A percentile compares a stretch with the other conserved stretches of the same genome.
These are phyloP conservation scores for Cylloceria caligata DNA, from an alignment of 2,888 invertebrate genomes.

Conservation along the genomic window DNA sequence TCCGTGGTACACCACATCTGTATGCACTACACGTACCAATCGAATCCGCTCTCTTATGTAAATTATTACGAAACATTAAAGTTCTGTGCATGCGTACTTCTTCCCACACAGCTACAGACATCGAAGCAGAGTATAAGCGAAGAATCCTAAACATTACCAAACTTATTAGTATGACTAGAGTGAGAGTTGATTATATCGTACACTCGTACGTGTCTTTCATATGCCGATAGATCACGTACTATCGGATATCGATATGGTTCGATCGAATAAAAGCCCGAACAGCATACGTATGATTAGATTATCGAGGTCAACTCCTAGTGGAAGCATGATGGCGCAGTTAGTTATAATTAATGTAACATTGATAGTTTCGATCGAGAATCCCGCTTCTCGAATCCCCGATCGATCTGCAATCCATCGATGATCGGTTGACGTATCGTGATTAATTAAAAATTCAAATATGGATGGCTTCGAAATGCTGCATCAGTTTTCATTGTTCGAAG, in stretches of 20 bases:
- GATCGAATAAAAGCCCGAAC: conserved; percentile 18
- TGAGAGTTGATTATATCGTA: conserved; percentile 39
- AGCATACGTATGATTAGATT: conserved; percentile 20
- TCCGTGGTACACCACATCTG: neutral
- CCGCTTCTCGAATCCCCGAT: conserved; percentile 9
- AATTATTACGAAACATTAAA: conserved; percentile 40
- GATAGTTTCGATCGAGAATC: neutral
- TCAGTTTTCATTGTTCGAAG: conserved; percentile 67
- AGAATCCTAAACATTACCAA: conserved; percentile 33
- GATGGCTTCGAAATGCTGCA: conserved; percentile 44
- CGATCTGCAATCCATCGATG: conserved; percentile 15
- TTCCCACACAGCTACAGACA: conserved; percentile 14
- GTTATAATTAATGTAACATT: neutral
- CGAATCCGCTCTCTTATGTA: conserved; percentile 24
- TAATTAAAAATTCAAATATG: conserved; percentile 28
- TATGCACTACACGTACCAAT: neutral
- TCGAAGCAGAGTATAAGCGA: conserved; percentile 21
- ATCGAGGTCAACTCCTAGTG: conserved; percentile 22
- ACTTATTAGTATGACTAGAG: conserved; percentile 64
- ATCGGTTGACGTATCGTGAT: conserved; percentile 12
- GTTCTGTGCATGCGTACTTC: conserved; percentile 9
- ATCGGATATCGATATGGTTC: conserved; percentile 18
- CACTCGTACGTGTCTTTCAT: conserved; percentile 9
- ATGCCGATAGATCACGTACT: conserved; percentile 33
- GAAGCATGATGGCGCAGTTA: neutral